phyloP scores from a whole-genome alignment of 2,888 invertebrate genomes.

The Eupithecia abbreviata region DNA sequence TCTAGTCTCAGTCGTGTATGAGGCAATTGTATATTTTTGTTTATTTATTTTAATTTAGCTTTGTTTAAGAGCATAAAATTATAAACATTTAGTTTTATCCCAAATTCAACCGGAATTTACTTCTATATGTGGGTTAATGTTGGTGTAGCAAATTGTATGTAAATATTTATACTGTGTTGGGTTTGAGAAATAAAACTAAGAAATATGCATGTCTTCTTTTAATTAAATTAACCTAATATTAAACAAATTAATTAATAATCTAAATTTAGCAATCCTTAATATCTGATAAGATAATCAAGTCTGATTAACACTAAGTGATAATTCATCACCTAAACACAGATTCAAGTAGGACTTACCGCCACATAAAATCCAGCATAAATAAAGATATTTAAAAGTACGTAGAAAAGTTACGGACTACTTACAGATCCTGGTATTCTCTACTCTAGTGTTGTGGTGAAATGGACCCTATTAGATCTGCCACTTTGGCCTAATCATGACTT shows the following conservation, averaged over 20 bases:
- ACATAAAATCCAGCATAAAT: background rate
- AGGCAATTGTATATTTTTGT: conserved; percentile 38
- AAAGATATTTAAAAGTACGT: background rate
- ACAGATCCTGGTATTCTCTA: background rate
- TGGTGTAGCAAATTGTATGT: conserved; percentile 5
- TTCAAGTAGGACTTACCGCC: background rate
- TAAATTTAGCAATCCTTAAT: conserved; percentile 22
- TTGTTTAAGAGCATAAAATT: conserved; percentile 19
- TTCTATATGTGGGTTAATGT: background rate
- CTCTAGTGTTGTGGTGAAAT: background rate
- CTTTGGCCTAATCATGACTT: background rate
- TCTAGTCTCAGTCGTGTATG: conserved; percentile 40
- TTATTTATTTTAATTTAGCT: conserved; percentile 41
- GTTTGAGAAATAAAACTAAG: conserved; percentile 60
- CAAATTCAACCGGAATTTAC: conserved; percentile 16
- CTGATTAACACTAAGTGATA: background rate
- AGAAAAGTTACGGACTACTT: background rate
- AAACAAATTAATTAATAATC: conserved; percentile 18
- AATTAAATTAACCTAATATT: conserved; percentile 47
- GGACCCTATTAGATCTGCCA: background rate
- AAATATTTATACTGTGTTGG: conserved; percentile 47
- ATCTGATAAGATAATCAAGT: background rate
- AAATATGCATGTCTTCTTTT: conserved; percentile 52
- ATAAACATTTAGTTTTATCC: conserved; percentile 25
- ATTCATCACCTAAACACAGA: background rate